These are phyloP conservation scores for Pogonus chalceus DNA, from an alignment of 1,140 invertebrate species.

Conservation along the genomic window DNA sequence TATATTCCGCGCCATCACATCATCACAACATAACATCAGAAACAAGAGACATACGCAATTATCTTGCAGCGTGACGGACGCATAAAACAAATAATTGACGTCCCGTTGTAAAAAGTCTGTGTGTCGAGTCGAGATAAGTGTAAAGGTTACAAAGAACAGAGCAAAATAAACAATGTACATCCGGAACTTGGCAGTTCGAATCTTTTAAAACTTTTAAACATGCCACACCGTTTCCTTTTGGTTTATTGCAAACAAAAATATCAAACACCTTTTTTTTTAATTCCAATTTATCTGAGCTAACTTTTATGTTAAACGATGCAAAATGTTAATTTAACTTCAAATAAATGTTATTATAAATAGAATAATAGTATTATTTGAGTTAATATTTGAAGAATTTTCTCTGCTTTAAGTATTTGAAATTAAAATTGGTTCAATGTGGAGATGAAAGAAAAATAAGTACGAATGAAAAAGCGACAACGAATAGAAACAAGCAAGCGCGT, in stretches of 20 bases:
- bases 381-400: background rate
- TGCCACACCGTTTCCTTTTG: background rate
- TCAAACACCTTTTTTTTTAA: background rate
- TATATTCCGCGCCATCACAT: no score
- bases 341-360: background rate
- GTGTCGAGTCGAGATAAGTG: conserved; percentile 7
- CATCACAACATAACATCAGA: no score
- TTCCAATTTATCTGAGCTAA: background rate
- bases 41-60: no score
- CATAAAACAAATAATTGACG: background rate
- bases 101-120: background rate
- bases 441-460: background rate
- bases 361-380: background rate
- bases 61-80: background rate
- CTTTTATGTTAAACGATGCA: no score
- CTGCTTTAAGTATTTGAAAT: background rate
- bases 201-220: background rate
- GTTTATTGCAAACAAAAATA: background rate
- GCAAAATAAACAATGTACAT: conserved; percentile 2
- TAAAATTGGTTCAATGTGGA: background rate
- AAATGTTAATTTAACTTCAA: background rate
- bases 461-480: background rate
- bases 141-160: background rate
- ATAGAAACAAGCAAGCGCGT: background rate
- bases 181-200: background rate